Evolutionary conservation across 1,140 invertebrate species (phyloP).

Genomic region (Pogonomyrmex barbatus): DNA sequence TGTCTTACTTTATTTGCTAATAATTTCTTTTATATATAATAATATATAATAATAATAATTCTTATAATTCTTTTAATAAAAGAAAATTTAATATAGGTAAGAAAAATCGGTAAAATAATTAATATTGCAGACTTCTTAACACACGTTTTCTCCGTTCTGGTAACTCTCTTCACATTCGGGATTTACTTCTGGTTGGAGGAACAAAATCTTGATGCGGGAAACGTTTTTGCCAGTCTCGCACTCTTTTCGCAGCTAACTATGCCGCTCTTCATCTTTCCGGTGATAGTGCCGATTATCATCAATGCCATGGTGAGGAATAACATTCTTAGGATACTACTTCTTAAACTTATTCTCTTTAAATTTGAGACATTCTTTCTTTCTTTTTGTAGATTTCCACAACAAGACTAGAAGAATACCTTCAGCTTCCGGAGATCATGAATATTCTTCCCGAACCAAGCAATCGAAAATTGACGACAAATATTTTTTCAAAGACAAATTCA

Average conservation of each 20-base stretch:
- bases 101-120: not conserved
- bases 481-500: slow-evolving; percentile 52
- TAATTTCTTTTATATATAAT: not conserved
- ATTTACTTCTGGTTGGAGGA: slow-evolving; percentile 88
- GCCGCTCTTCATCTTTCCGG: slow-evolving; percentile 92
- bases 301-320: slow-evolving; percentile 89
- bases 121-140: slow-evolving; percentile 87
- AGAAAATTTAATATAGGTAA: not conserved
- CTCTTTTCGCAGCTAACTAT: slow-evolving; percentile 93
- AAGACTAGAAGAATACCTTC: slow-evolving; percentile 89
- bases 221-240: slow-evolving; percentile 91
- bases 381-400: slow-evolving; percentile 88
- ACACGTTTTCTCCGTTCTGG: slow-evolving; percentile 90
- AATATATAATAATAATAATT: not conserved
- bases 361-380: slow-evolving; percentile 46
- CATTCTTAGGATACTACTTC: slow-evolving; percentile 3
- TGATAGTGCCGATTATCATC: slow-evolving; percentile 92
- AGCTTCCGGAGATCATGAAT: slow-evolving; percentile 89
- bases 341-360: not conserved
- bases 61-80: not conserved
- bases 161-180: slow-evolving; percentile 91
- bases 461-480: slow-evolving; percentile 9
- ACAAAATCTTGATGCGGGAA: slow-evolving; percentile 88
- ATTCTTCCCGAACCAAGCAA: slow-evolving; percentile 83
- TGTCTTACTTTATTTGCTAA: not conserved